Evolutionary conservation across 2,888 invertebrate species (phyloP).

Genomic region (Brachylomia viminalis): DNA sequence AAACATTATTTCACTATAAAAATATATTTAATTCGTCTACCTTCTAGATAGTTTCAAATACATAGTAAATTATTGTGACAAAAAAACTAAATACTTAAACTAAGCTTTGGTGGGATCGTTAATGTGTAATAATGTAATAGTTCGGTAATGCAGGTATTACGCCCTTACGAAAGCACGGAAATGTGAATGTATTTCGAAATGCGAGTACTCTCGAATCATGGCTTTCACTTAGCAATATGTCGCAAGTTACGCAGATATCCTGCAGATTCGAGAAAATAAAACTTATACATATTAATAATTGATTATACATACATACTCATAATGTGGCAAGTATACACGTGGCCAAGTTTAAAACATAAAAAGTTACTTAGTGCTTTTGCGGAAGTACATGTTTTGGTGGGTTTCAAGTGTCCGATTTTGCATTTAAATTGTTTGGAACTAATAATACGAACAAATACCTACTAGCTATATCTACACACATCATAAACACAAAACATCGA

Average conservation of each 20-base stretch:
- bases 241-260: constrained; percentile 32
- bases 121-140: constrained; percentile 79
- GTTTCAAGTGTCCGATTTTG: constrained; percentile 78
- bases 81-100: constrained; percentile 85
- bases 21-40: constrained; percentile 74
- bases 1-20: constrained; percentile 69
- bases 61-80: constrained; percentile 74
- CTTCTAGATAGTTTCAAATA: constrained; percentile 71
- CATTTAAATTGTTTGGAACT: constrained; percentile 74
- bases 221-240: constrained; percentile 50
- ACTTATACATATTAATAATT: constrained; percentile 51
- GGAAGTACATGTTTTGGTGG: constrained; percentile 75
- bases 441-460: constrained; percentile 75
- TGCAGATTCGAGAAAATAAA: constrained; percentile 48
- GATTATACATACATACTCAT: constrained; percentile 47
- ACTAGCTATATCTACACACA: constrained; percentile 74
- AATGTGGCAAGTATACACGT: constrained; percentile 69
- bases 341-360: constrained; percentile 47
- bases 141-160: constrained; percentile 79
- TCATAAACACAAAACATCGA: constrained; percentile 64
- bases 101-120: constrained; percentile 90
- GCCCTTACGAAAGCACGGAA: constrained; percentile 59
- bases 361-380: constrained; percentile 59
- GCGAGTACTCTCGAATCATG: constrained; percentile 56
- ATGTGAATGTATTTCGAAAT: constrained; percentile 63